Conservation (phyloP, 2,113 vertebrate genomes). For the Maccullochella peelii region DNA sequence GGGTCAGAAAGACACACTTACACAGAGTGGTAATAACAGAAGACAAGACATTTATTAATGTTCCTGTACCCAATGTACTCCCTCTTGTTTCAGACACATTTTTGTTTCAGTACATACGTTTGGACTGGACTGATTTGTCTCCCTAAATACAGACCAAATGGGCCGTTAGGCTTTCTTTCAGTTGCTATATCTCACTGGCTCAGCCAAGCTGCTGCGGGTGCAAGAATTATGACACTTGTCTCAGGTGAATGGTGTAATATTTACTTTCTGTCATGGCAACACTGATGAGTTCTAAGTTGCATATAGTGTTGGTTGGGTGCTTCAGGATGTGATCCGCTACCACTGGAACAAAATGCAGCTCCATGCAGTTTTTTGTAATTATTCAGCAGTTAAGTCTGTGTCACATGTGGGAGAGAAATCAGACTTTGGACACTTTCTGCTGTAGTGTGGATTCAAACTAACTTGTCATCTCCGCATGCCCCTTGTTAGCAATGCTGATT, state of each 20-base stretch:
- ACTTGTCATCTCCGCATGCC: background rate
- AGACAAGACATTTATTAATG: background rate
- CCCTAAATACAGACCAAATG: conserved; percentile 54
- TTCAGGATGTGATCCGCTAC: conserved; percentile 20
- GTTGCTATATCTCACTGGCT: conserved; percentile 40
- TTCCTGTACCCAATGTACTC: background rate
- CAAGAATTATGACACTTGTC: conserved; percentile 37
- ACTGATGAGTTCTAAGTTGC: conserved; percentile 12
- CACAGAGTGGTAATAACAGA: background rate
- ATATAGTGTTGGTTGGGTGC: background rate
- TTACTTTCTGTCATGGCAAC: conserved; percentile 60
- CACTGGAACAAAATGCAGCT: conserved; percentile 12
- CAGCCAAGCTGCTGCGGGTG: conserved; percentile 30
- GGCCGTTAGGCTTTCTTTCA: conserved; percentile 25
- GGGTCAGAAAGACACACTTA: background rate
- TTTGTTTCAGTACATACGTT: conserved; percentile 28
- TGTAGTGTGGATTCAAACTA: background rate
- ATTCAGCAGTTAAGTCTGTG: background rate
- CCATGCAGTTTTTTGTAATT: conserved; percentile 2
- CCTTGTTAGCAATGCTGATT: background rate
- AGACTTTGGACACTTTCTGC: background rate
- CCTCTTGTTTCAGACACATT: conserved; percentile 45
- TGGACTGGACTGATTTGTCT: conserved; percentile 26
- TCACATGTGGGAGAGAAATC: background rate
- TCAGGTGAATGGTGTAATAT: conserved; percentile 52